Percentiles rank a stretch among this genome's conserved stretches.
phyloP scores from a whole-genome alignment of 92 coral and sea anemone species.

The Siderastrea radians region DNA sequence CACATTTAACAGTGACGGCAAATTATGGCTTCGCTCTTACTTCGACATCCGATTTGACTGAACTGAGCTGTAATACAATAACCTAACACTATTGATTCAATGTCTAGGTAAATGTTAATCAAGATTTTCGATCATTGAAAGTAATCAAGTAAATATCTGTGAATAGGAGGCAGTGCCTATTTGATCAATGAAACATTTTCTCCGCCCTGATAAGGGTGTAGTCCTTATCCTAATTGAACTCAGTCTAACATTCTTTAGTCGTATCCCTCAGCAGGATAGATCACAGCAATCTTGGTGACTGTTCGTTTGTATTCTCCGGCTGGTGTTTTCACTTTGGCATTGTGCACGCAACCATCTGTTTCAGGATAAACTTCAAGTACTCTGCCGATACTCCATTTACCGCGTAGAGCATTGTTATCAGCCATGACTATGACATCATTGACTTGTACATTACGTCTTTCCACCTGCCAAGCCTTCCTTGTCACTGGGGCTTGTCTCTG shows the following conservation, averaged over 20 bases:
- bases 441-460: conserved; percentile 42
- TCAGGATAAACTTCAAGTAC: conserved; percentile 53
- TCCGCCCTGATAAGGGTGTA: conserved; percentile 43
- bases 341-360: conserved; percentile 48
- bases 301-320: conserved; percentile 61
- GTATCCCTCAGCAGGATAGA: conserved; percentile 55
- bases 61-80: background rate
- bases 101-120: background rate
- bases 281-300: conserved; percentile 64
- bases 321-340: conserved; percentile 53
- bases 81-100: background rate
- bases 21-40: background rate
- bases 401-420: conserved; percentile 51
- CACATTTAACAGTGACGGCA: no score
- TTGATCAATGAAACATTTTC: background rate
- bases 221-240: conserved; percentile 25
- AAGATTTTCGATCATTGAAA: conserved; percentile 2
- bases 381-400: conserved; percentile 58
- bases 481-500: conserved; percentile 51
- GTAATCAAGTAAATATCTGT: conserved; percentile 17
- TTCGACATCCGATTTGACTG: conserved; percentile 24
- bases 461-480: conserved; percentile 40
- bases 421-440: conserved; percentile 40
- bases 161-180: background rate
- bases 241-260: background rate